These are phyloP conservation scores for Anoplopoma fimbria DNA, from an alignment of 2,113 vertebrate species.

Conservation along the genomic window DNA sequence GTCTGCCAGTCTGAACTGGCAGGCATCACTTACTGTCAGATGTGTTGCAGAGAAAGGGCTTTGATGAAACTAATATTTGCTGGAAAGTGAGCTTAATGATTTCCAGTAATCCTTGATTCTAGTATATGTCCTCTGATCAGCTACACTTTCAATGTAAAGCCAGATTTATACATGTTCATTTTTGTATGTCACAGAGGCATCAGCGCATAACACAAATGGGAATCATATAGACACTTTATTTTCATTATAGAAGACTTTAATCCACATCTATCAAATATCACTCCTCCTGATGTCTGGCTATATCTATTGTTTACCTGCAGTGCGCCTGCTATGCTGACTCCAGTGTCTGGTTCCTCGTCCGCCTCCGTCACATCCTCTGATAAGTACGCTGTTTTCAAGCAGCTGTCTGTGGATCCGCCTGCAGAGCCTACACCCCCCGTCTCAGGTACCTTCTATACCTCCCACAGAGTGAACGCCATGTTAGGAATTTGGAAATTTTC, in stretches of 20 bases:
- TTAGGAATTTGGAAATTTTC: too few species aligned
- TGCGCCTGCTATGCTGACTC: constrained; percentile 89
- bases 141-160: neutral
- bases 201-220: neutral
- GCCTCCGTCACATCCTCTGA: constrained; percentile 83
- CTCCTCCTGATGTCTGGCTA: constrained; percentile 30
- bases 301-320: constrained; percentile 76
- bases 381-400: constrained; percentile 97
- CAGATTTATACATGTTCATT: neutral
- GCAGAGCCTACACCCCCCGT: constrained; percentile 85
- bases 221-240: neutral
- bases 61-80: constrained; percentile 5
- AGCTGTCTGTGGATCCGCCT: constrained; percentile 89
- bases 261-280: constrained; percentile 7
- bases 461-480: neutral
- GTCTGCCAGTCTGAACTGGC: constrained; percentile 29
- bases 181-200: neutral
- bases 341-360: constrained; percentile 88
- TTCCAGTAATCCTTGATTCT: neutral
- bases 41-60: constrained; percentile 20
- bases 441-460: constrained; percentile 86
- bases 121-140: neutral
- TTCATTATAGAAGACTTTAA: too few species aligned
- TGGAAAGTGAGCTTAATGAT: constrained; percentile 10
- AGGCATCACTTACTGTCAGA: constrained; percentile 44